A percentile compares a stretch with the other conserved stretches of the same genome.
These are phyloP conservation scores for Conopomorpha cramerella DNA, from an alignment of 1,140 invertebrate genomes.

Conservation along the genomic window DNA sequence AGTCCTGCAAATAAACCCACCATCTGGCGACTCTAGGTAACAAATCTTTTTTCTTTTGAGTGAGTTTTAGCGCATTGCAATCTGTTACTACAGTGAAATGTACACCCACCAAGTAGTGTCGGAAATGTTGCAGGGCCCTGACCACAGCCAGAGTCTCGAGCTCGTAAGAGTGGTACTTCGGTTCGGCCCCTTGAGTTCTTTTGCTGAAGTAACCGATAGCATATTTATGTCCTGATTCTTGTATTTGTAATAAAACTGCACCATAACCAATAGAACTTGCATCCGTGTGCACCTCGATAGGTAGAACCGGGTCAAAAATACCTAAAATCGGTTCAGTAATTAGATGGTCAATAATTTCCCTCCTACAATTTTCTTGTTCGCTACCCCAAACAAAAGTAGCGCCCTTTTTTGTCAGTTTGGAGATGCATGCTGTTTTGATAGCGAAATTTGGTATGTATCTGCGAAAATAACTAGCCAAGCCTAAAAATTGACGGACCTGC, in stretches of 20 bases:
- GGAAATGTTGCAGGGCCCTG: slow-evolving; percentile 14
- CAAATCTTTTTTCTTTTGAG: slow-evolving; percentile 22
- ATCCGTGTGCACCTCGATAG: slow-evolving; percentile 20
- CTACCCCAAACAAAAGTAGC: background rate
- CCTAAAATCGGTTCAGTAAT: slow-evolving; percentile 7
- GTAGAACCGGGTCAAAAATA: slow-evolving; percentile 11
- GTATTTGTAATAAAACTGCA: slow-evolving; percentile 11
- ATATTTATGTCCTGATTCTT: slow-evolving; percentile 9
- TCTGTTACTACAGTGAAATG: slow-evolving; percentile 35
- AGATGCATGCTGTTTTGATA: slow-evolving; percentile 9
- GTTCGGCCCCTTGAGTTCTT: slow-evolving; percentile 11
- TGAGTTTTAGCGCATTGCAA: slow-evolving; percentile 25
- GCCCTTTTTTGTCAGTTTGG: slow-evolving; percentile 9
- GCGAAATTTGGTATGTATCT: slow-evolving; percentile 17
- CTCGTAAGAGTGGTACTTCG: slow-evolving; percentile 19
- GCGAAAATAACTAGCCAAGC: slow-evolving; percentile 20
- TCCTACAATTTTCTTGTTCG: background rate
- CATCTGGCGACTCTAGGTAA: slow-evolving; percentile 17
- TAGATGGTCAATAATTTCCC: slow-evolving; percentile 1
- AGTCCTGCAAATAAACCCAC: slow-evolving; percentile 29
- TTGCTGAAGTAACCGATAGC: slow-evolving; percentile 17
- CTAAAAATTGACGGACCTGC: slow-evolving; percentile 18
- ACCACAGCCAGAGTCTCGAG: slow-evolving; percentile 21
- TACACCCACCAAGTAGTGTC: slow-evolving; percentile 15
- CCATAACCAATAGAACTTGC: slow-evolving; percentile 15